Evolutionary conservation across 2,888 invertebrate species (phyloP), one percentile per base, ranked within the genome.

Genomic region (Sminthurides aquaticus): DNA sequence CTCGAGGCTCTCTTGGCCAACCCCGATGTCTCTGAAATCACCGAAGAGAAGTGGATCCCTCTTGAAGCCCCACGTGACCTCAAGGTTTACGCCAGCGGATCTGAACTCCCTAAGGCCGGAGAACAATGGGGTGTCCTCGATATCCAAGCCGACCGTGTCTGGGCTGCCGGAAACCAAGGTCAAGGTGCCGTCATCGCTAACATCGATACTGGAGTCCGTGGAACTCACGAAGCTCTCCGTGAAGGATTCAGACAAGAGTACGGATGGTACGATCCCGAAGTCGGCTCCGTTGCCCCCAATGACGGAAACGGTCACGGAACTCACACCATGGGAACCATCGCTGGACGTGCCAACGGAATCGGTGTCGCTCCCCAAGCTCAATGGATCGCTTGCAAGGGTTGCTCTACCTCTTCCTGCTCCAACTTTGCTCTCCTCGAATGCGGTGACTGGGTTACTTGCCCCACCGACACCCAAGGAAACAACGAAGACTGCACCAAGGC

Each of bases 321-420:
- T 3, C 65, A 65, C 59, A 56, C 56, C 18, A 55, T 60, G 29
- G 60, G 59, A 54, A 60, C 48, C 48, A 56, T 65, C 11, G 55
- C 26, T 3, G 64, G 64, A 25, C n/a, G 25, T 1, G 29, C 52
- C 34, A 29, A 59, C 48, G 60, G 60, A 2, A 55, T 65, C 15
- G 65, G 65, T n/a, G 65, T 65, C 20, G 65, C 65, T 48, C 64
- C 55, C 3, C n/a, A 24, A 1, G 59, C 55, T 3, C 29, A 27
- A 18, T 65, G 65, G 65, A 55, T 61, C 18, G 26, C 60, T 18
- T 65, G 65, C 57, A 43, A 56, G 22, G 62, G 62, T 22, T 62
- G 62, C 43, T 48, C 34, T 5, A 18, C 28, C 11, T 49, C 43
- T 22, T 22, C 26, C 24, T 62, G 62, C 62, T 57, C 56, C 22